Base-by-base conservation (phyloP, 64 coral and sea anemone species). In the Dendronephthya gigantea region DNA sequence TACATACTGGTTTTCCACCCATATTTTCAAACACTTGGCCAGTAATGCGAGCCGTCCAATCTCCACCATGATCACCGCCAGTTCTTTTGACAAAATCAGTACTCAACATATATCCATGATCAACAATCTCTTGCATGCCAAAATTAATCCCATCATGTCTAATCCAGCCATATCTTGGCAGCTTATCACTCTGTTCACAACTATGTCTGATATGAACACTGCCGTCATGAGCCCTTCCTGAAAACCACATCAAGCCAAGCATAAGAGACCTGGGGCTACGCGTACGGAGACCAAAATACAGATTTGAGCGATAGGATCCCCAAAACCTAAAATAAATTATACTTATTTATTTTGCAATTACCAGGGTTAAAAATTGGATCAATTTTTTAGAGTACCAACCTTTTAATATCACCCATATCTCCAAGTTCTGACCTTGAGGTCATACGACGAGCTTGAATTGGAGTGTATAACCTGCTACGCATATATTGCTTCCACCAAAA, bases 221-320 rank as follows among this genome's bases (percentile, higher is more conserved):
- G 35, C 94, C 94, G 89, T 97, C 89, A 45, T 83, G 89, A 25
- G 89, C 37, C 40, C 83, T 88, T 43, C 89, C 91, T 34, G 92
- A 83, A 36, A 98, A 98, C 95, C 95, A 98, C 95, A 98, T 98
- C 10, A 98, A 55, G 3, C 95, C 95, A n/a, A 90, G 88, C 95
- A 98, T 93, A 27, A 98, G 88, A 1, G 95, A 98, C 50, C 84
- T 50, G 5, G 92, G 84, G 85, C 89, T 93, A 49, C 94, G 85
- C 37, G 94, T 97, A 83, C 94, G 82, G 31, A 98, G 59, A 25
- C 95, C 95, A 70, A 98, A 93, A 79, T 98, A 98, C 37, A 98
- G 37, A 69, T 98, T 98, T 15, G 95, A 93, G 17, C 95, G 83
- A 59, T 98, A 98, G 7, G 89, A 89, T 55, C 95, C 95, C 95